These are phyloP conservation scores for Magallana gigas DNA, from an alignment of 1,140 invertebrate genomes.

Conservation along the genomic window DNA sequence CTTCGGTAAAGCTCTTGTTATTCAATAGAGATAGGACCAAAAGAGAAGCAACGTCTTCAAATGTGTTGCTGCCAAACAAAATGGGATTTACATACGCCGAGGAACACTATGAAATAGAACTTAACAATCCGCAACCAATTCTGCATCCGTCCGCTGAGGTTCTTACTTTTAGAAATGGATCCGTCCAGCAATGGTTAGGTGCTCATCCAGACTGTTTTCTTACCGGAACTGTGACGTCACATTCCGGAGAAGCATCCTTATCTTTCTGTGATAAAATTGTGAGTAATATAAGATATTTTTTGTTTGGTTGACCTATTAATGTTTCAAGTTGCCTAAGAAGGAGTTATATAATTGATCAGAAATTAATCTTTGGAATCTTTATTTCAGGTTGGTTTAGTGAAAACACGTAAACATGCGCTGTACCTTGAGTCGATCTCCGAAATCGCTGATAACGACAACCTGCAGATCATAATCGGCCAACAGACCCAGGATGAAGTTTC, in stretches of 20 bases:
- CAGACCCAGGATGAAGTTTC: too few relatives aligned
- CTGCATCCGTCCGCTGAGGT: conserved; percentile 36
- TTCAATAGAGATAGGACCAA: not conserved
- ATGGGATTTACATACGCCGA: not conserved
- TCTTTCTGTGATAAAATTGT: conserved; percentile 48
- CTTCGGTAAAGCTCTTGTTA: too few relatives aligned
- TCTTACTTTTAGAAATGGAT: not conserved
- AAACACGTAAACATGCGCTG: too few relatives aligned
- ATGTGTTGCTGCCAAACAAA: not conserved
- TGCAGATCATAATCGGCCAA: too few relatives aligned
- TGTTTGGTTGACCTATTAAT: too few relatives aligned
- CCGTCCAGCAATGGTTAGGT: conserved; percentile 3
- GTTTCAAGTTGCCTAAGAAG: too few relatives aligned
- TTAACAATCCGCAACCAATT: not conserved
- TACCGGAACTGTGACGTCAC: conserved; percentile 32
- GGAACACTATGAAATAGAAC: not conserved
- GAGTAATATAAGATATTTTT: not conserved
- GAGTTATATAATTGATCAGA: too few relatives aligned
- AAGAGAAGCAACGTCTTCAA: not conserved
- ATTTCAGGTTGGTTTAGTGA: too few relatives aligned
- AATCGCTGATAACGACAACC: too few relatives aligned
- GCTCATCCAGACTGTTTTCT: conserved; percentile 49
- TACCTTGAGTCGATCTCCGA: too few relatives aligned
- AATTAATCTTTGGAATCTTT: too few relatives aligned
- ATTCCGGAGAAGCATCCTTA: conserved; percentile 33